Conservation (phyloP, 2,113 vertebrate genomes). For the Emydocephalus ijimae region DNA sequence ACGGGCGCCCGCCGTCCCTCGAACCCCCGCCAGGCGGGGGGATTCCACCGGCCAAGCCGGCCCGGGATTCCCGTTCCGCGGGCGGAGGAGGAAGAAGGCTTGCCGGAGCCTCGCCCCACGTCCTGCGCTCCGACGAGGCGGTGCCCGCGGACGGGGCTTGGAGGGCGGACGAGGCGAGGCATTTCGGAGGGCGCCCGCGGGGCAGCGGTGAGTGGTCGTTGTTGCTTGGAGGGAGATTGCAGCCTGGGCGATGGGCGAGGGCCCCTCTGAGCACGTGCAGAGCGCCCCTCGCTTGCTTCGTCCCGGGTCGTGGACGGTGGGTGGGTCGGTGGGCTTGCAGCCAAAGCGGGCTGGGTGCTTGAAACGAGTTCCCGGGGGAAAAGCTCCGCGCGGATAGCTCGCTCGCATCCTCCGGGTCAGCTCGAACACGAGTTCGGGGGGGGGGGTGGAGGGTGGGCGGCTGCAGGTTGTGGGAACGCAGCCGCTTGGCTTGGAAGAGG, state of each 20-base stretch:
- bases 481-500: neutral
- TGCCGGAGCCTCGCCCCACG: neutral
- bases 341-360: neutral
- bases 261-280: neutral
- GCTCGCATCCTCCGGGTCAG: neutral
- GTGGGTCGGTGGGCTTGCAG: neutral
- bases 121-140: neutral
- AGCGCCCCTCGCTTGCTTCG: neutral
- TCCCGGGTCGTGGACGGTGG: rapidly evolving
- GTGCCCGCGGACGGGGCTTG: neutral
- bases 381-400: neutral
- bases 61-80: neutral
- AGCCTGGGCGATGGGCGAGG: neutral
- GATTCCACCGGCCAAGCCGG: neutral
- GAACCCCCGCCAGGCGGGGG: neutral
- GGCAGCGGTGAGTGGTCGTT: neutral
- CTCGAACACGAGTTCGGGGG: neutral
- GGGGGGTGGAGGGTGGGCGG: no score
- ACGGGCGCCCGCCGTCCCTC: neutral
- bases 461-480: neutral
- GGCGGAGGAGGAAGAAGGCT: neutral
- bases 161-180: neutral
- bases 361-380: no score
- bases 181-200: neutral
- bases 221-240: neutral